Conservation (phyloP, 1,140 invertebrate species). For the Drosophila subobscura region DNA sequence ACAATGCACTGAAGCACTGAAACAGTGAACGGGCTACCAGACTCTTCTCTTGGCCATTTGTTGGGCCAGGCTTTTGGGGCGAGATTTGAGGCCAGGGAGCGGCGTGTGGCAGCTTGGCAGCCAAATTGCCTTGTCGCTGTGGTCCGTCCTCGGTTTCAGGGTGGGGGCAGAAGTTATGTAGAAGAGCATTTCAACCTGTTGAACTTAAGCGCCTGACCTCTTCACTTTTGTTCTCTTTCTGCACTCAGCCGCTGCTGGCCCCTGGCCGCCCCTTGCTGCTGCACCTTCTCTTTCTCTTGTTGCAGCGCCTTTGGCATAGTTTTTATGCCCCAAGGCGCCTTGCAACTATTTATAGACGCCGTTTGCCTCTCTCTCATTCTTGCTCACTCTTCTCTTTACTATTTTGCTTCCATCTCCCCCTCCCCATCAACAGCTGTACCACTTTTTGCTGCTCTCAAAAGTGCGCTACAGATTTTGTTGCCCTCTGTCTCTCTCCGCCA, state of each 20-base stretch:
- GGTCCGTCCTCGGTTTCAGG: too few species aligned
- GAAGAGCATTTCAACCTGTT: constrained; percentile 1
- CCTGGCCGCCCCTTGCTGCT: constrained; percentile 17
- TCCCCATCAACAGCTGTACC: not conserved
- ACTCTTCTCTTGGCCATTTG: too few species aligned
- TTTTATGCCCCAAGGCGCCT: constrained; percentile 48
- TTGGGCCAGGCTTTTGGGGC: too few species aligned
- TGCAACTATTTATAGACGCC: constrained; percentile 48
- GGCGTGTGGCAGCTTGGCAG: too few species aligned
- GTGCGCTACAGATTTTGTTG: constrained; percentile 12
- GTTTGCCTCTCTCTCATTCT: not conserved
- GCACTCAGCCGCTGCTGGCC: too few species aligned
- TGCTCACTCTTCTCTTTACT: not conserved
- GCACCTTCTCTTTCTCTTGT: too few species aligned
- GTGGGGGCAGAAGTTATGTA: too few species aligned
- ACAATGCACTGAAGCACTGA: too few species aligned
- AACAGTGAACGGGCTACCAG: too few species aligned
- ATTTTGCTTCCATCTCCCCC: not conserved
- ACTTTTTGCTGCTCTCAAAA: constrained; percentile 38
- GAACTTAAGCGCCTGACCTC: constrained; percentile 7
- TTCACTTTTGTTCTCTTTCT: not conserved
- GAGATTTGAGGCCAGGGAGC: too few species aligned
- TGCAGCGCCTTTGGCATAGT: constrained; percentile 58
- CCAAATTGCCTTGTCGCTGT: too few species aligned
- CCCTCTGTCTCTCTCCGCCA: too few species aligned